Conservation (phyloP, 2,113 vertebrate genomes). For the Edolisoma coerulescens region DNA sequence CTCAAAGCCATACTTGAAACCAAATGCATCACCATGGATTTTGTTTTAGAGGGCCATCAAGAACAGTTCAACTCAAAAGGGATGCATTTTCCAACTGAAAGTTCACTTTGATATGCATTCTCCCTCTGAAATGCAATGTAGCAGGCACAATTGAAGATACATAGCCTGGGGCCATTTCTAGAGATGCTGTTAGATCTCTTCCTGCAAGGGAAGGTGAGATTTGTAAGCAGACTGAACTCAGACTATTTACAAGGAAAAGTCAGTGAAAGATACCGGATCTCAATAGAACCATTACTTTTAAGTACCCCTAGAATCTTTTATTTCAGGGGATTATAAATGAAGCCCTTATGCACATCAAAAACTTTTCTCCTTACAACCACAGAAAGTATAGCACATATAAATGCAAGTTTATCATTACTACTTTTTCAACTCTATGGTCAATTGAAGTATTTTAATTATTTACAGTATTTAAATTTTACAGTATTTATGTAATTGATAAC, state of each 20-base stretch:
- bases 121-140: not conserved
- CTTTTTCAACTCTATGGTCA: not conserved
- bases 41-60: not conserved
- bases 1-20: not conserved
- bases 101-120: not conserved
- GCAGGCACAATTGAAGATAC: not conserved
- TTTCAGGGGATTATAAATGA: not conserved
- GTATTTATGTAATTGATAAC: not conserved
- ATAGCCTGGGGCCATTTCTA: not conserved
- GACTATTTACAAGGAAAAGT: not conserved
- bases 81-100: not conserved
- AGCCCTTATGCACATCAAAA: not conserved
- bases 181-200: not conserved
- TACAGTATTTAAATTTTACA: not conserved
- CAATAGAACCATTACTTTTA: not conserved
- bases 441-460: not conserved
- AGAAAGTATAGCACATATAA: not conserved
- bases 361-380: not conserved
- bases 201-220: not conserved
- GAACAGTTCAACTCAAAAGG: not conserved
- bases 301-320: not conserved
- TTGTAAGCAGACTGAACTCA: not conserved
- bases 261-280: not conserved
- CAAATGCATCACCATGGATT: not conserved
- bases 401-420: not conserved